These are phyloP conservation scores for Chrysolina haemoptera DNA, from an alignment of 2,888 invertebrate species.

Conservation along the genomic window DNA sequence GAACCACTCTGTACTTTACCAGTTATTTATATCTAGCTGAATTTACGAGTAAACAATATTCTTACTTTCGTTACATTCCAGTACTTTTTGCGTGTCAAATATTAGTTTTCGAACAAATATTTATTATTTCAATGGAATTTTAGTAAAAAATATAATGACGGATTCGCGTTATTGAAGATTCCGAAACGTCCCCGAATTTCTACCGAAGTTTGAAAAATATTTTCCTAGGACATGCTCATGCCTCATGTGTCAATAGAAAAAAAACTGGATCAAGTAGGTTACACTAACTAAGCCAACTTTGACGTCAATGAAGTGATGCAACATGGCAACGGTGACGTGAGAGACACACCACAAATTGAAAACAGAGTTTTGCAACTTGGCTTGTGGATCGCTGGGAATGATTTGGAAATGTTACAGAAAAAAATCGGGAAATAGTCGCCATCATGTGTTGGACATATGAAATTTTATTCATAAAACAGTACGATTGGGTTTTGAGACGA, in stretches of 20 bases:
- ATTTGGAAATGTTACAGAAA: slow-evolving; percentile 17
- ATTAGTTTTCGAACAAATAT: background rate
- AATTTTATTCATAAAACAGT: no score
- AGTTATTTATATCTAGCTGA: no score
- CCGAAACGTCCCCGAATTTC: slow-evolving; percentile 3
- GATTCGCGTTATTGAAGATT: background rate
- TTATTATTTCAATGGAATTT: background rate
- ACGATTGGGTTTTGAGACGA: no score
- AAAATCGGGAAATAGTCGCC: background rate
- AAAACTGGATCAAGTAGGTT: slow-evolving; percentile 31
- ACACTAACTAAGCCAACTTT: slow-evolving; percentile 60
- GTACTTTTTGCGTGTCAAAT: background rate
- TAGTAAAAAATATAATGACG: background rate
- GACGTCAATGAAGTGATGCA: slow-evolving; percentile 63
- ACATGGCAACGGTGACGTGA: slow-evolving; percentile 49
- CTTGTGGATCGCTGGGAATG: background rate
- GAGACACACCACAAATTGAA: slow-evolving; percentile 40
- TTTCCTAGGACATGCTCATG: slow-evolving; percentile 5
- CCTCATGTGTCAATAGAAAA: slow-evolving; percentile 15
- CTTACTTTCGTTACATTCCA: background rate
- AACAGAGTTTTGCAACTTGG: slow-evolving; percentile 30
- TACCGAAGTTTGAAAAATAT: slow-evolving; percentile 8
- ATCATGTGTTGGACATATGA: background rate
- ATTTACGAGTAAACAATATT: no score
- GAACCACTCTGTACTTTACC: no score